Evolutionary conservation across 2,888 invertebrate species (phyloP).

Genomic region (Sepioteuthis lessoniana): DNA sequence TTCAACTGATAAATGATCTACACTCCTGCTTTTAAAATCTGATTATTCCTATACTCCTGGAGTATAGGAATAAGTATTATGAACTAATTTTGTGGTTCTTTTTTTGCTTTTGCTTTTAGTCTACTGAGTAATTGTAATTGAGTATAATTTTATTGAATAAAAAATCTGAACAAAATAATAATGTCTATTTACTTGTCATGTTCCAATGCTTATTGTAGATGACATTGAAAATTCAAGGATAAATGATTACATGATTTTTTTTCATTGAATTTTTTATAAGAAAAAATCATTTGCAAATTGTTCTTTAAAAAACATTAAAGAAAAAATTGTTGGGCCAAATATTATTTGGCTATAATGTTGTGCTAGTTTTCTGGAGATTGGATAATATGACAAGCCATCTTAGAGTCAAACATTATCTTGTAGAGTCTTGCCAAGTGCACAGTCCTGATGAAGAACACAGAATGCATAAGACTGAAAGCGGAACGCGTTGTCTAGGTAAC

Average conservation of each 20-base stretch:
- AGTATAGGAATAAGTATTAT: too few species aligned
- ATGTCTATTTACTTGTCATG: too few species aligned
- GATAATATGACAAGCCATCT: background rate
- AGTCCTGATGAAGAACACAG: background rate
- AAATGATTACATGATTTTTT: background rate
- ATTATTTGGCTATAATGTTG: background rate
- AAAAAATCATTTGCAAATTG: background rate
- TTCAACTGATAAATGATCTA: too few species aligned
- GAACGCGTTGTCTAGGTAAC: conserved; percentile 48
- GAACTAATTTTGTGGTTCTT: too few species aligned
- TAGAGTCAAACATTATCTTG: background rate
- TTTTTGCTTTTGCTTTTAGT: too few species aligned
- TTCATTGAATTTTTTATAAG: background rate
- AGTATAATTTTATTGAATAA: too few species aligned
- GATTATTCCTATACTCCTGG: too few species aligned
- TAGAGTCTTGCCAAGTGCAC: background rate
- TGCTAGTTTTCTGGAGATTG: background rate
- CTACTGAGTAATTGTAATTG: too few species aligned
- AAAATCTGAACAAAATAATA: too few species aligned
- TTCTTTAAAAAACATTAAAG: background rate
- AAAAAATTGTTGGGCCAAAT: background rate
- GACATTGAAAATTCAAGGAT: background rate
- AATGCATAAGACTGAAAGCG: conserved; percentile 47
- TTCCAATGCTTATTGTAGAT: too few species aligned
- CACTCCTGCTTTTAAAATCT: too few species aligned